These are phyloP conservation scores for Chrysina gloriosa DNA, from an alignment of 2,888 invertebrate species.

Conservation along the genomic window DNA sequence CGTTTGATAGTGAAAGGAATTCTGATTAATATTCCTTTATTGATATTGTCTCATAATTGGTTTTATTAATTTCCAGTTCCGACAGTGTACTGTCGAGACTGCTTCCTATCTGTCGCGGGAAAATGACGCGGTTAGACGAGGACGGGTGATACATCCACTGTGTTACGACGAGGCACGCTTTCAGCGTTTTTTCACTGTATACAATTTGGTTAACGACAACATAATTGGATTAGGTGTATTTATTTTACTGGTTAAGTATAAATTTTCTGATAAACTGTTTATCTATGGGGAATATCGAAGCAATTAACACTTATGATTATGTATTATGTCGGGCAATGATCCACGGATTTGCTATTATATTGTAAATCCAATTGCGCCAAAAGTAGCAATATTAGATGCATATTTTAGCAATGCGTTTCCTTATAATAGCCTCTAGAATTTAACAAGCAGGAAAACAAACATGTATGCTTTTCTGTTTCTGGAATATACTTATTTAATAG, in stretches of 20 bases:
- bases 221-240: conserved; percentile 20
- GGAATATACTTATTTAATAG: no score
- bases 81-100: conserved; percentile 32
- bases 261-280: background rate
- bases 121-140: background rate
- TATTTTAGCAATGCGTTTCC: no score
- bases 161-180: conserved; percentile 5
- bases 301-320: background rate
- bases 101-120: conserved; percentile 21
- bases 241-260: background rate
- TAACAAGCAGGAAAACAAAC: no score
- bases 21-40: conserved; percentile 32
- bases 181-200: background rate
- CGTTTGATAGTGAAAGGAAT: background rate
- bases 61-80: conserved; percentile 36
- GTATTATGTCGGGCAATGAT: no score
- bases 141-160: conserved; percentile 5
- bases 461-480: background rate
- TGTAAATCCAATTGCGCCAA: no score
- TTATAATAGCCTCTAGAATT: no score
- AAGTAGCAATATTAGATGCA: no score
- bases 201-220: conserved; percentile 26
- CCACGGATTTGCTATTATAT: no score
- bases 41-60: conserved; percentile 30
- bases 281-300: background rate